Evolutionary conservation across 2,888 invertebrate species (phyloP).

Genomic region (Melieria picta): DNA sequence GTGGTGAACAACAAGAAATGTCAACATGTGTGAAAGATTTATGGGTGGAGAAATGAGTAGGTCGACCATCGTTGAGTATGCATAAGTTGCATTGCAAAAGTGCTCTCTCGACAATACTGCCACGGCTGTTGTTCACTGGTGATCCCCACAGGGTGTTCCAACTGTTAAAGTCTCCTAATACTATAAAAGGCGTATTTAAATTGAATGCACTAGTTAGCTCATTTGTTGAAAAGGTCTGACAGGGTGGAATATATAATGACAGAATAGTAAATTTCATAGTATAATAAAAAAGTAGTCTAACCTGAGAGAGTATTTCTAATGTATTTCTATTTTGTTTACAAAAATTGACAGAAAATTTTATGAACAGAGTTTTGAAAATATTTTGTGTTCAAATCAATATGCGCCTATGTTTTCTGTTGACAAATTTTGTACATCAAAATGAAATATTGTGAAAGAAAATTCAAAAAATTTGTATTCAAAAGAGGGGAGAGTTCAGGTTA

Average conservation of each 20-base stretch:
- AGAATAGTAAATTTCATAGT: not conserved
- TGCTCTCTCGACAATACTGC: slow-evolving; percentile 23
- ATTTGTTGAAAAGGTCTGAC: not conserved
- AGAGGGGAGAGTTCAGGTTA: too few relatives aligned
- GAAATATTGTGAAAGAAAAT: too few relatives aligned
- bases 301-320: too few relatives aligned
- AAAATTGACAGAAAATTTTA: too few relatives aligned
- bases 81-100: slow-evolving; percentile 21
- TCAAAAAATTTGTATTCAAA: too few relatives aligned
- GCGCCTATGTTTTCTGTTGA: too few relatives aligned
- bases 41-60: slow-evolving; percentile 36
- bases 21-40: slow-evolving; percentile 31
- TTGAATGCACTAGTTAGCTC: not conserved
- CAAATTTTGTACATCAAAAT: too few relatives aligned
- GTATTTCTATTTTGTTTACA: too few relatives aligned
- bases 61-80: slow-evolving; percentile 33
- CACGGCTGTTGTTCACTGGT: not conserved
- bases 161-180: slow-evolving; percentile 2
- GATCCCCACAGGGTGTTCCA: slow-evolving; percentile 5
- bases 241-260: not conserved
- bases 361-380: too few relatives aligned
- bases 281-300: too few relatives aligned
- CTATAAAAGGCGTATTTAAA: not conserved
- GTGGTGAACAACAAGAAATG: slow-evolving; percentile 31
- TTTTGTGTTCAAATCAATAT: too few relatives aligned